Percentiles rank a stretch among this genome's conserved stretches.
Conservation (phyloP, 2,113 vertebrate species). For the Ariopsis seemanni region DNA sequence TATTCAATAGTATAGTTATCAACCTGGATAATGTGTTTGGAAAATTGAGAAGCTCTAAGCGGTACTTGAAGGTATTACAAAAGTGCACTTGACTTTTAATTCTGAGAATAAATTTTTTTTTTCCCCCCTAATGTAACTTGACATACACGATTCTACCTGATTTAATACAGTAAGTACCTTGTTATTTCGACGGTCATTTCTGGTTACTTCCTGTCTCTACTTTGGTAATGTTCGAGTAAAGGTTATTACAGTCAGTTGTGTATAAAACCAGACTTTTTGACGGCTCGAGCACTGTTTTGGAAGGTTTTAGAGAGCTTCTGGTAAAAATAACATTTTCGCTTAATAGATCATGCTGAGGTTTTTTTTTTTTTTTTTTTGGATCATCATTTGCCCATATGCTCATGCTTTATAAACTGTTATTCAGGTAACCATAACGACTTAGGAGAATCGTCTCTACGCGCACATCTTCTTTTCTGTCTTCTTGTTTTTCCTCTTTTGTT, state of each 20-base stretch:
- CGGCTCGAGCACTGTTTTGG: neutral
- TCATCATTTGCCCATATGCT: neutral
- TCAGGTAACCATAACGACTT: neutral
- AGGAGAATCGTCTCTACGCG: neutral
- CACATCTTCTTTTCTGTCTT: neutral
- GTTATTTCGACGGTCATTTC: neutral
- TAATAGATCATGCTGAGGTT: neutral
- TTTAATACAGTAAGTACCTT: neutral
- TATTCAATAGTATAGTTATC: too few species aligned
- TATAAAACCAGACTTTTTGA: neutral
- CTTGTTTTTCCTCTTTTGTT: neutral
- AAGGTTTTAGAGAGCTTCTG: neutral
- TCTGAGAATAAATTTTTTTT: neutral
- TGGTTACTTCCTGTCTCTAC: neutral
- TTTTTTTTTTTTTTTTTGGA: neutral
- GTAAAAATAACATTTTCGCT: neutral
- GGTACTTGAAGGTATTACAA: neutral
- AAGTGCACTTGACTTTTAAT: neutral
- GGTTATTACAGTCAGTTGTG: neutral
- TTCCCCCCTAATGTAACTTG: neutral
- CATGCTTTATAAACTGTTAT: neutral
- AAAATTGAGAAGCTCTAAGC: too few species aligned
- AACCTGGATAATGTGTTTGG: too few species aligned
- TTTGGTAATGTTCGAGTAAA: neutral
- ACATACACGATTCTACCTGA: neutral